phyloP scores from a whole-genome alignment of 2,888 invertebrate genomes.

The Xiphydria camelus region DNA sequence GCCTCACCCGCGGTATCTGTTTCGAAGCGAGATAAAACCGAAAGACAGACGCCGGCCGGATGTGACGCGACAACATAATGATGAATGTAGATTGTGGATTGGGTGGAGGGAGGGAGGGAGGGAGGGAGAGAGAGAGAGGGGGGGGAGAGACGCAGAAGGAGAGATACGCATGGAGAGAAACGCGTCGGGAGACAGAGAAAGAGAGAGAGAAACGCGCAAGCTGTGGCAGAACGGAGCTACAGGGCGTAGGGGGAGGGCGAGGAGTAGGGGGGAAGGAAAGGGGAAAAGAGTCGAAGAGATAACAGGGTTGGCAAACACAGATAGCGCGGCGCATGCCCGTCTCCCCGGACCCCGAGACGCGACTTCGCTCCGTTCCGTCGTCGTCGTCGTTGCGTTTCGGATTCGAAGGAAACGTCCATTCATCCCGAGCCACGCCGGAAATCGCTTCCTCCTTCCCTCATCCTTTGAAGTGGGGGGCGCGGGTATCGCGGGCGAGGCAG shows the following conservation, averaged over 20 bases:
- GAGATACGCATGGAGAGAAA: conserved; percentile 9
- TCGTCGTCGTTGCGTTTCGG: not conserved
- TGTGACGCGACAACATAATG: conserved; percentile 48
- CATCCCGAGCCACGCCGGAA: no score
- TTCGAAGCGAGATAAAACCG: conserved; percentile 28
- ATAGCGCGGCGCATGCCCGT: conserved; percentile 35
- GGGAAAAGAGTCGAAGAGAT: conserved; percentile 47
- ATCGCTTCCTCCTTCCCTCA: no score
- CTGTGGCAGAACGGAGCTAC: conserved; percentile 19
- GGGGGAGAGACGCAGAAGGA: conserved; percentile 8
- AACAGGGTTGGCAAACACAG: conserved; percentile 56
- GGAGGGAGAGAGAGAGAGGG: conserved; percentile 21
- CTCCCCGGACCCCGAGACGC: not conserved
- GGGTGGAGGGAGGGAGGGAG: conserved; percentile 9
- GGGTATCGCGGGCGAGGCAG: not conserved
- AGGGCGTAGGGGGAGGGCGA: conserved; percentile 20
- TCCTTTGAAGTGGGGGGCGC: no score
- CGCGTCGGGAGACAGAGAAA: conserved; percentile 16
- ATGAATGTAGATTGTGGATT: conserved; percentile 45
- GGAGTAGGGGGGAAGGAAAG: conserved; percentile 20
- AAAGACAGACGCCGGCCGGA: conserved; percentile 35
- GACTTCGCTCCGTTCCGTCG: not conserved
- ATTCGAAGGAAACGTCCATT: no score
- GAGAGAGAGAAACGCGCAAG: conserved; percentile 17
- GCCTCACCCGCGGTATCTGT: conserved; percentile 23